A percentile compares a stretch with the other conserved stretches of the same genome.
Evolutionary conservation across 2,797 vertebrate genomes (phyloP).

Genomic region (Enteromius afrohamiltoni): DNA sequence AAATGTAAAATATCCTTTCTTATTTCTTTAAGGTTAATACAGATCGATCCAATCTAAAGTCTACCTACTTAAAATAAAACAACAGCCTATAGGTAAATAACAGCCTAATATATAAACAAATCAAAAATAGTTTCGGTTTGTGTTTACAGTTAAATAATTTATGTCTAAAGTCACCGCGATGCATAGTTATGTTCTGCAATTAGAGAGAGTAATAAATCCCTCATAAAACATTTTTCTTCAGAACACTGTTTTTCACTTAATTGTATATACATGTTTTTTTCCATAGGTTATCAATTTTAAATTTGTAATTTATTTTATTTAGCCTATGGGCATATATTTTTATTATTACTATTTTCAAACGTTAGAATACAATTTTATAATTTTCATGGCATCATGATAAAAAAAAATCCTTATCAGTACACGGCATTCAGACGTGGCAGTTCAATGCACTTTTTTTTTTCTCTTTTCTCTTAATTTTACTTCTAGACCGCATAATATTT

Average conservation of each 20-base stretch:
- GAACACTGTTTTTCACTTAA: constrained; percentile 50
- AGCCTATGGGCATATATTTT: background rate
- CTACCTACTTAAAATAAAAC: background rate
- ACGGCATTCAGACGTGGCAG: background rate
- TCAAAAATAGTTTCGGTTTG: background rate
- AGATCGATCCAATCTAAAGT: background rate
- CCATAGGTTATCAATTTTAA: constrained; percentile 23
- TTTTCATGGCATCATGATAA: background rate
- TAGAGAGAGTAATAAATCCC: background rate
- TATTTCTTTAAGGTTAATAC: background rate
- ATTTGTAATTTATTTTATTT: background rate
- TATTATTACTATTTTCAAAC: background rate
- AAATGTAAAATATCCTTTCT: background rate
- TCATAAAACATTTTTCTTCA: background rate
- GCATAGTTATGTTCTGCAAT: background rate
- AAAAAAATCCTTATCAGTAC: background rate
- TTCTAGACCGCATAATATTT: constrained; percentile 1
- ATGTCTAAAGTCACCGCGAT: background rate
- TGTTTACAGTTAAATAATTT: background rate
- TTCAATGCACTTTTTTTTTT: background rate
- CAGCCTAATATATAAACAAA: constrained; percentile 5
- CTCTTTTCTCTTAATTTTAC: background rate
- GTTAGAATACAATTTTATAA: background rate
- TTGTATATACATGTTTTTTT: constrained; percentile 32
- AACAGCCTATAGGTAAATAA: too few species aligned